Conservation (phyloP, 2,797 vertebrate genomes). For the Periophthalmus magnuspinnatus region DNA sequence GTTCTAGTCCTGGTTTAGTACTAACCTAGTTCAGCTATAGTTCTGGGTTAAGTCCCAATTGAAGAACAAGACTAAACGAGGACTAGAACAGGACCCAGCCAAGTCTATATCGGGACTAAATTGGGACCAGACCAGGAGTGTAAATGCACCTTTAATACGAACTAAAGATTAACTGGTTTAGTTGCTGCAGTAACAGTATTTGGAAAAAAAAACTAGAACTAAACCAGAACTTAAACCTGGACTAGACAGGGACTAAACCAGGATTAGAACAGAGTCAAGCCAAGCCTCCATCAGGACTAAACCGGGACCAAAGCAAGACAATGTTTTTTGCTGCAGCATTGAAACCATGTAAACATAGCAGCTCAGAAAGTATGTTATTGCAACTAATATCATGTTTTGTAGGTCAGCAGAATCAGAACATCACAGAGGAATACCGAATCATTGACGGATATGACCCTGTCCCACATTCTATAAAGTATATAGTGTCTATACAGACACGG, state of each 20-base stretch:
- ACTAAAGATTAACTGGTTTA: no score
- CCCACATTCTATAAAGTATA: constrained; percentile 81
- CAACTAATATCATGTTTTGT: constrained; percentile 21
- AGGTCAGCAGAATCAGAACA: constrained; percentile 58
- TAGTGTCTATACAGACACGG: constrained; percentile 80
- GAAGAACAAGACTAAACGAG: not conserved
- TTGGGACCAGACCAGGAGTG: no score
- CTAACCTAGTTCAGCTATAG: not conserved
- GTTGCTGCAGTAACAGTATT: no score
- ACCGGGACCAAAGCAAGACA: not conserved
- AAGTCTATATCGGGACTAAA: not conserved
- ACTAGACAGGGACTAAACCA: not conserved
- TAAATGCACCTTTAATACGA: no score
- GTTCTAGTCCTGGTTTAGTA: not conserved
- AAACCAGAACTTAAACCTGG: no score
- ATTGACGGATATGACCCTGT: constrained; percentile 78
- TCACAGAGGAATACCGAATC: constrained; percentile 61
- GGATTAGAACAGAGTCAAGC: not conserved
- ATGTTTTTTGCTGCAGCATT: not conserved
- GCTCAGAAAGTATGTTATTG: constrained; percentile 7
- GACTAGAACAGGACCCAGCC: not conserved
- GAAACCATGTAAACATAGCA: constrained; percentile 11
- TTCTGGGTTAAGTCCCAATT: no score
- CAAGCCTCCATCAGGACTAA: not conserved
- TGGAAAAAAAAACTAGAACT: no score